Evolutionary conservation across 2,113 vertebrate species (phyloP).

Genomic region (Chlamydotis undulata): DNA sequence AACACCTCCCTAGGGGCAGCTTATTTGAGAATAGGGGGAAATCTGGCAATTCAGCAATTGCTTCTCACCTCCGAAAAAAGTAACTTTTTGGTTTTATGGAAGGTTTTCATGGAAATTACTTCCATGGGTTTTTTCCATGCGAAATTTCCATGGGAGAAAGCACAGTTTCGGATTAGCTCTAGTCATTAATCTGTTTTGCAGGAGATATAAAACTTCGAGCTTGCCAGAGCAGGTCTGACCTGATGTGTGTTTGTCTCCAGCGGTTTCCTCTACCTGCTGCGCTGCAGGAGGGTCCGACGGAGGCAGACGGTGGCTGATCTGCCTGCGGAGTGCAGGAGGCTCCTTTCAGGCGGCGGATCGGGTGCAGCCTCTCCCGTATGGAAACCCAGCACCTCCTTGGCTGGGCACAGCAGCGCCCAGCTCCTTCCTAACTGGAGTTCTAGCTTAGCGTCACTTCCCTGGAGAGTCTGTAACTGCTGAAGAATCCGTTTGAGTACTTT

Average conservation of each 20-base stretch:
- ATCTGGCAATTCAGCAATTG: background rate
- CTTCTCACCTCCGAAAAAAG: background rate
- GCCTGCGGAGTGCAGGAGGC: no score
- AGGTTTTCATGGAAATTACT: background rate
- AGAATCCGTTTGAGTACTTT: background rate
- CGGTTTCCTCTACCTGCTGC: accelerated
- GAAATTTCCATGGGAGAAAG: background rate
- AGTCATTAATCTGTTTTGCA: background rate
- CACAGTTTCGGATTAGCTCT: background rate
- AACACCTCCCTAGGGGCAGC: background rate
- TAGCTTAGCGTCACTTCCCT: background rate
- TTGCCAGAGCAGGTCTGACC: background rate
- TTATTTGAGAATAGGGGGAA: background rate
- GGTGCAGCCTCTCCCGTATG: background rate
- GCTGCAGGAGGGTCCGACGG: accelerated
- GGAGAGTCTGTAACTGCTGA: background rate
- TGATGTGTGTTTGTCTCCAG: accelerated
- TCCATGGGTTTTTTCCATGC: accelerated
- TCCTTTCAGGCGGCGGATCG: accelerated
- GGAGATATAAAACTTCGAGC: background rate
- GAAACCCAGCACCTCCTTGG: background rate
- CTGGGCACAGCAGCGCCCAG: background rate
- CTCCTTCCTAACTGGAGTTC: background rate
- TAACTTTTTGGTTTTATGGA: background rate
- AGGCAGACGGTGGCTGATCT: accelerated